Conservation (phyloP, 2,888 invertebrate species). For the Xylota sylvarum region DNA sequence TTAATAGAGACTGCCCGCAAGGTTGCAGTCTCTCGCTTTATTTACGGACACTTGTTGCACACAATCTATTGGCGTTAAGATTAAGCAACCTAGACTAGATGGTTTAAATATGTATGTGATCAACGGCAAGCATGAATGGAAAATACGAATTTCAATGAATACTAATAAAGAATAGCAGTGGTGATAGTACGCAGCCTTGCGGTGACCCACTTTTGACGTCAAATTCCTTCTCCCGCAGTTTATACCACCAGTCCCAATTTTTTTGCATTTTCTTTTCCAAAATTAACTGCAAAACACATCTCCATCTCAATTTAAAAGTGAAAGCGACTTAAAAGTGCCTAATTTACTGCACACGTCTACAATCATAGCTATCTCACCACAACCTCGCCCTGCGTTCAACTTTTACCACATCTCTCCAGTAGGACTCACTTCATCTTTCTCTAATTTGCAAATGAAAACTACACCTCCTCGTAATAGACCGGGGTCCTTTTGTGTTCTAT, state of each 20-base stretch:
- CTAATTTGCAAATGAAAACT: conserved; percentile 62
- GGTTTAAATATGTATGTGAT: no score
- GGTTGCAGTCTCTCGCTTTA: no score
- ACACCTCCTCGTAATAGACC: conserved; percentile 54
- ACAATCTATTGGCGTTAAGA: no score
- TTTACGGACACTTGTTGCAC: no score
- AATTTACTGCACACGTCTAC: conserved; percentile 57
- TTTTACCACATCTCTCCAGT: conserved; percentile 42
- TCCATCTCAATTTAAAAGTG: conserved; percentile 33
- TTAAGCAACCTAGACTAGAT: no score
- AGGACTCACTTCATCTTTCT: conserved; percentile 61
- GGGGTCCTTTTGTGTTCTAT: conserved; percentile 41
- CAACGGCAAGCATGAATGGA: no score
- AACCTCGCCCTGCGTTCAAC: conserved; percentile 16
- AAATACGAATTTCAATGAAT: no score
- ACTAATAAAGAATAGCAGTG: no score
- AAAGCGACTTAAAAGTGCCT: conserved; percentile 35
- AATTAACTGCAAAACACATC: background rate
- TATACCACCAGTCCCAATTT: background rate
- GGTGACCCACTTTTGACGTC: background rate
- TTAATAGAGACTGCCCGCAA: no score
- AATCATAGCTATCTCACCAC: conserved; percentile 21
- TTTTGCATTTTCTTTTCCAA: background rate
- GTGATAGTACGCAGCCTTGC: no score
- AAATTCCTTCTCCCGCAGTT: background rate